Evolutionary conservation across 2,888 invertebrate species (phyloP).

Genomic region (Plagodis pulveraria): DNA sequence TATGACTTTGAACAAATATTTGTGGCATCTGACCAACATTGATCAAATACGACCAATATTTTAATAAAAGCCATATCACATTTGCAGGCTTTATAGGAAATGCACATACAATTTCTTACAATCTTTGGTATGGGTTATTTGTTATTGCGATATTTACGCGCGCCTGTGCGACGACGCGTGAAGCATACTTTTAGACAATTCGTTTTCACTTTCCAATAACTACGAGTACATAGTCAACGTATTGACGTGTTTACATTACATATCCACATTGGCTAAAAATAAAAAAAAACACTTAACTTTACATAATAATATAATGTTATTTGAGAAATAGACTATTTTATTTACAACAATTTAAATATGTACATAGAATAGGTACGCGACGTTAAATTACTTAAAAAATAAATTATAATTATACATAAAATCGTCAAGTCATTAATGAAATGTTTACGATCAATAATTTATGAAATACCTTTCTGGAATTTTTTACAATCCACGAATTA

Average conservation of each 20-base stretch:
- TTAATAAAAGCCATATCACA: too few species aligned
- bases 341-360: slow-evolving; percentile 80
- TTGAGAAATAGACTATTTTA: slow-evolving; percentile 76
- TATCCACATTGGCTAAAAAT: slow-evolving; percentile 39
- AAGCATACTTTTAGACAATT: slow-evolving; percentile 27
- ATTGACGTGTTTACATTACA: slow-evolving; percentile 18
- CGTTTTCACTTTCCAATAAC: slow-evolving; percentile 29
- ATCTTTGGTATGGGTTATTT: slow-evolving; percentile 77
- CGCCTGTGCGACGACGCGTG: slow-evolving; percentile 30
- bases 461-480: slow-evolving; percentile 20
- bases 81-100: slow-evolving; percentile 43
- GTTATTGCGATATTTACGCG: slow-evolving; percentile 61
- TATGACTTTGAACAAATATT: too few species aligned
- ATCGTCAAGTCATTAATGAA: slow-evolving; percentile 48
- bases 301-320: slow-evolving; percentile 36
- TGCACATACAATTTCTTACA: slow-evolving; percentile 55
- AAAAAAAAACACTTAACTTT: slow-evolving; percentile 40
- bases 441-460: slow-evolving; percentile 40
- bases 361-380: slow-evolving; percentile 76
- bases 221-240: slow-evolving; percentile 20
- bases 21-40: too few species aligned
- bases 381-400: slow-evolving; percentile 67
- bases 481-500: slow-evolving; percentile 10
- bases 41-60: too few species aligned
- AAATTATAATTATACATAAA: slow-evolving; percentile 31